Evolutionary conservation across 2,797 vertebrate genomes (phyloP).

Genomic region (Fistularia commersonii): DNA sequence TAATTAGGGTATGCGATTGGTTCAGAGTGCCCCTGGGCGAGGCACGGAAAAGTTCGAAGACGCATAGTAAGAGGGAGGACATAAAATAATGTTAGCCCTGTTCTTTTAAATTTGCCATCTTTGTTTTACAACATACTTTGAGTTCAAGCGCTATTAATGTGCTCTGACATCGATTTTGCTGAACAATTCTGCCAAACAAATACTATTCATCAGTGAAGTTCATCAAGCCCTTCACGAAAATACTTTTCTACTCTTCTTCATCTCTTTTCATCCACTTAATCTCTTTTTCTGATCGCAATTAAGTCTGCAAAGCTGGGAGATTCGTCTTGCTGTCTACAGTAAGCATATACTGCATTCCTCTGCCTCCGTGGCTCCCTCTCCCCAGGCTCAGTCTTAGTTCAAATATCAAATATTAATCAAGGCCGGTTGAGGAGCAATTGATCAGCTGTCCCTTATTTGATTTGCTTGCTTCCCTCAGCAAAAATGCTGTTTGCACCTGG

Average conservation of each 20-base stretch:
- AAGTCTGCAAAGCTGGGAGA: constrained; percentile 24
- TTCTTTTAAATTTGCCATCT: constrained; percentile 11
- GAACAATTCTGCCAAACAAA: constrained; percentile 34
- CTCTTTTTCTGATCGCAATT: constrained; percentile 36
- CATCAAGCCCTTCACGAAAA: constrained; percentile 31
- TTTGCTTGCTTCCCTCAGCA: constrained; percentile 13
- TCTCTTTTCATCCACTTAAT: constrained; percentile 41
- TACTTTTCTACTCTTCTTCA: constrained; percentile 27
- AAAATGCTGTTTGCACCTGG: constrained; percentile 10
- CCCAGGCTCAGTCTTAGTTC: constrained; percentile 36
- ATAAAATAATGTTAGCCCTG: not conserved
- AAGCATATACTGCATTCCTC: constrained; percentile 25
- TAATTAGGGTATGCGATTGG: too few relatives aligned
- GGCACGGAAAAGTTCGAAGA: not conserved
- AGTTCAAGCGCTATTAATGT: constrained; percentile 4
- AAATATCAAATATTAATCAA: constrained; percentile 61
- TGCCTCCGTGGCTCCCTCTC: constrained; percentile 7
- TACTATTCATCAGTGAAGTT: constrained; percentile 28
- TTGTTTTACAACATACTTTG: not conserved
- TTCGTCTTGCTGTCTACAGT: constrained; percentile 35
- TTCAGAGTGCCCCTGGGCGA: not conserved
- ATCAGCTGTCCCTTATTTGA: constrained; percentile 48
- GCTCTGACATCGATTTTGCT: constrained; percentile 22
- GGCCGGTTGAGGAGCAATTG: constrained; percentile 41
- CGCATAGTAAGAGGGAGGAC: not conserved